These are phyloP conservation scores for Monomorium pharaonis DNA, from an alignment of 1,140 invertebrate genomes.

Conservation along the genomic window DNA sequence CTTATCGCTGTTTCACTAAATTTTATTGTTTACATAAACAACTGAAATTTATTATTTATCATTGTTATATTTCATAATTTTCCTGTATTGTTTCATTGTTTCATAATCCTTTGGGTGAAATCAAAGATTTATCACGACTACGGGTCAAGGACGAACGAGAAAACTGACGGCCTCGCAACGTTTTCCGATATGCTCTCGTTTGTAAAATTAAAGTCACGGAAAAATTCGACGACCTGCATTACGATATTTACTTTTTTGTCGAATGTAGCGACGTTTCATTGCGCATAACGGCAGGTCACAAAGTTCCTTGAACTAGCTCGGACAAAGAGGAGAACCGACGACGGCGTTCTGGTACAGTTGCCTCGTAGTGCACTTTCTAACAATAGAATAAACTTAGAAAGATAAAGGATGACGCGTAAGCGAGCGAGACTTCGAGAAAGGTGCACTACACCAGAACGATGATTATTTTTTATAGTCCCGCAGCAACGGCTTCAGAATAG, in stretches of 20 bases:
- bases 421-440: conserved; percentile 54
- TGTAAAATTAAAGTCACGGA: conserved; percentile 36
- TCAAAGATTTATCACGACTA: not conserved
- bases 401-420: conserved; percentile 56
- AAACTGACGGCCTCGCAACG: conserved; percentile 12
- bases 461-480: conserved; percentile 60
- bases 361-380: conserved; percentile 43
- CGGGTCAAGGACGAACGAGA: conserved; percentile 29
- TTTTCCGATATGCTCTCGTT: not conserved
- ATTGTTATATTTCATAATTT: conserved; percentile 4
- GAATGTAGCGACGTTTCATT: conserved; percentile 23
- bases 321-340: conserved; percentile 45
- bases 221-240: not conserved
- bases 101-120: conserved; percentile 1
- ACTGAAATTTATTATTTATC: conserved; percentile 17
- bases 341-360: conserved; percentile 54
- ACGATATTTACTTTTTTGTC: not conserved
- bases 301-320: conserved; percentile 26
- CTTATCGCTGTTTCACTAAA: not conserved
- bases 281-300: conserved; percentile 30
- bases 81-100: not conserved
- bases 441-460: conserved; percentile 34
- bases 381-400: conserved; percentile 60
- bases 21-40: conserved; percentile 7
- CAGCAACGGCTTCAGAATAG: not conserved